Percentiles rank a stretch among this genome's conserved stretches.
These are phyloP conservation scores for Drosophila sordidula DNA, from an alignment of 2,888 invertebrate species.

Conservation along the genomic window DNA sequence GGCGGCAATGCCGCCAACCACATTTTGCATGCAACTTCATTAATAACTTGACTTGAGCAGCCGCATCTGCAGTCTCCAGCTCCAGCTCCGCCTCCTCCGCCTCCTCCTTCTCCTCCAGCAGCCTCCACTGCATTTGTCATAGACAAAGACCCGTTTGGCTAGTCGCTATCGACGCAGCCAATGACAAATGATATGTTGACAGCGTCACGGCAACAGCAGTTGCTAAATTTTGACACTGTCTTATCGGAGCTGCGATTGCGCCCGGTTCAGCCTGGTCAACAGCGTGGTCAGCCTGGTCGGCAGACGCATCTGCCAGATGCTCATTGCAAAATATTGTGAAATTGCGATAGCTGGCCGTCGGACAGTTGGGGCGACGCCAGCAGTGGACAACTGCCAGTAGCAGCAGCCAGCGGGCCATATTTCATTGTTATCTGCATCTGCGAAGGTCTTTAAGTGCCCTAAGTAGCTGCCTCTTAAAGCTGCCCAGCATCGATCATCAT, in stretches of 20 bases:
- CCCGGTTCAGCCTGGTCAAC: not conserved
- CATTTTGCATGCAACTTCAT: conserved; percentile 71
- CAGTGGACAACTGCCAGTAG: not conserved
- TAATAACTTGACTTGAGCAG: conserved; percentile 58
- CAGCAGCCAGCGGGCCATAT: conserved; percentile 40
- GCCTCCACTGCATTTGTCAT: conserved; percentile 62
- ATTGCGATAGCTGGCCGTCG: conserved; percentile 14
- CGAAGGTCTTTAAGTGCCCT: conserved; percentile 56
- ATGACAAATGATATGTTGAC: conserved; percentile 80
- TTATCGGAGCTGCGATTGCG: conserved; percentile 63
- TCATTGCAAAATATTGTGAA: conserved; percentile 50
- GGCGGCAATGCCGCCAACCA: conserved; percentile 40
- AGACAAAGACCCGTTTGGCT: conserved; percentile 61
- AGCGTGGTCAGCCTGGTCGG: not conserved
- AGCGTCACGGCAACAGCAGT: conserved; percentile 64
- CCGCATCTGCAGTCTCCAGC: conserved; percentile 15
- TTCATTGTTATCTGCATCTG: conserved; percentile 65
- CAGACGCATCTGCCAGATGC: conserved; percentile 39
- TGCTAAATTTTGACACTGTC: conserved; percentile 78
- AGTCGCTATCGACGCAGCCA: conserved; percentile 55
- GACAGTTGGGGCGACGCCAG: not conserved
- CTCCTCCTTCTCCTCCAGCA: not conserved
- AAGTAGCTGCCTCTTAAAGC: conserved; percentile 45
- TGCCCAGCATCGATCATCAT: conserved; percentile 69
- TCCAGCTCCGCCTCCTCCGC: too few relatives aligned